A percentile compares a stretch with the other conserved stretches of the same genome.
Evolutionary conservation across 2,888 invertebrate genomes (phyloP).

Genomic region (Calameuta idolon): DNA sequence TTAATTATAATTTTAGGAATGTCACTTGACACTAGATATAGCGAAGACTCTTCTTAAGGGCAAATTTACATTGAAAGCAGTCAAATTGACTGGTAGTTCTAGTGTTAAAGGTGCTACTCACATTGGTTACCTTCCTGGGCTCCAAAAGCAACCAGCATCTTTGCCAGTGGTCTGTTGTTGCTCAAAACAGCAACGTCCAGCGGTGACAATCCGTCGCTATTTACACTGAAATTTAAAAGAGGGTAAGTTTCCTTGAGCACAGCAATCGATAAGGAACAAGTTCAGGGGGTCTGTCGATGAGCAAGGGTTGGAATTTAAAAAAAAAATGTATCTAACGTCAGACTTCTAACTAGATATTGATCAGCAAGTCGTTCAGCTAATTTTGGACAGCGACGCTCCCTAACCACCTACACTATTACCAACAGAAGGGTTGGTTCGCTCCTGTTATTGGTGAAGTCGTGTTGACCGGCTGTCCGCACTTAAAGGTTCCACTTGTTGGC

Average conservation of each 20-base stretch:
- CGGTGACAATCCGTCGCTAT: conserved; percentile 88
- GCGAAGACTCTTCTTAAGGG: too few relatives aligned
- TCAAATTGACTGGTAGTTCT: too few relatives aligned
- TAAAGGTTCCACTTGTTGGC: background rate
- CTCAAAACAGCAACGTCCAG: conserved; percentile 94
- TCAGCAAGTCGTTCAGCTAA: background rate
- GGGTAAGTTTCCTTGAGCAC: background rate
- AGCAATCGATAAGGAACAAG: background rate
- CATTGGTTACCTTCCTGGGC: conserved; percentile 87
- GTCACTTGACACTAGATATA: too few relatives aligned
- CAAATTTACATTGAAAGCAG: too few relatives aligned
- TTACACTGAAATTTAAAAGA: conserved; percentile 75
- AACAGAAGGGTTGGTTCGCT: background rate
- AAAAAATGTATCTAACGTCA: background rate
- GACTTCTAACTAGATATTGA: background rate
- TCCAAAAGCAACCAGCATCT: conserved; percentile 89
- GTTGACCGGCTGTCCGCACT: background rate
- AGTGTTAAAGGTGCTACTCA: conserved; percentile 69
- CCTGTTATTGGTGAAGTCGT: background rate
- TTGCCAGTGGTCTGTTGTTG: conserved; percentile 88
- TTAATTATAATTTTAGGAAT: background rate
- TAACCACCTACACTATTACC: background rate
- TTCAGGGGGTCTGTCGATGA: background rate
- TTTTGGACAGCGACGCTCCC: background rate
- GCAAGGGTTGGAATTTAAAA: background rate